Evolutionary conservation across 2,113 vertebrate species (phyloP), one percentile per base, ranked within the genome.

Genomic region (Hirundichthys speculiger): DNA sequence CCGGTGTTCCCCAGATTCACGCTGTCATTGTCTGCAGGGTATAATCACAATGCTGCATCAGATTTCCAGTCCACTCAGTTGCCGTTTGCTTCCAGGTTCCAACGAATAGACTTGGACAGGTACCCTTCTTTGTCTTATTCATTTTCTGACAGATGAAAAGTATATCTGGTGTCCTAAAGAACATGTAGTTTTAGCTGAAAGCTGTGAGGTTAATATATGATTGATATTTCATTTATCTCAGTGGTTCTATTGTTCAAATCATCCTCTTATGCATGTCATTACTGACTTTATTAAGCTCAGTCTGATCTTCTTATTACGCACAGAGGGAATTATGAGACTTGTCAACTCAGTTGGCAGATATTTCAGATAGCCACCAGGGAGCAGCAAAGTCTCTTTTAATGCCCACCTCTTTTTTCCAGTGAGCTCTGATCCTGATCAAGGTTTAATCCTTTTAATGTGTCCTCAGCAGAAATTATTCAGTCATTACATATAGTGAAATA

Each of bases 101-200:
- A 96, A 4, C 92, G 92, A 18, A 88, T 98, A 20, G 94, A 92
- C 54, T 80, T 98, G 75, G 92, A 98, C 90, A 95, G 96, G 97
- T 98, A 88, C 10, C 2, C 3, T 18, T 22, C 58, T 7, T 9
- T n/a, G 9, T 53, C 2, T 21, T 66, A 15, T 49, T 52, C 20
- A 46, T 47, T 59, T 20, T 41, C 8, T 30, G 12, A 30, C 22
- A 15, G 3, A 38, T 16, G 5, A 38, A n/a, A 15, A 57, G 16
- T 67, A 42, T 41, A 38, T 43, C 12, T 56, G n/a, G 47, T 45
- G 1, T 38, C 13, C 7, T 20, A 12, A 4, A 41, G 7, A 45
- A 19, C n/a, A 40, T n/a, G 2, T 25, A 19, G 4, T 25, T 48
- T 60, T 19, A 22, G 13, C 46, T 63, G 25, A 42, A 52, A 18